A percentile compares a stretch with the other conserved stretches of the same genome.
phyloP scores from a whole-genome alignment of 2,888 invertebrate species.

The Drosophila multiciliata region DNA sequence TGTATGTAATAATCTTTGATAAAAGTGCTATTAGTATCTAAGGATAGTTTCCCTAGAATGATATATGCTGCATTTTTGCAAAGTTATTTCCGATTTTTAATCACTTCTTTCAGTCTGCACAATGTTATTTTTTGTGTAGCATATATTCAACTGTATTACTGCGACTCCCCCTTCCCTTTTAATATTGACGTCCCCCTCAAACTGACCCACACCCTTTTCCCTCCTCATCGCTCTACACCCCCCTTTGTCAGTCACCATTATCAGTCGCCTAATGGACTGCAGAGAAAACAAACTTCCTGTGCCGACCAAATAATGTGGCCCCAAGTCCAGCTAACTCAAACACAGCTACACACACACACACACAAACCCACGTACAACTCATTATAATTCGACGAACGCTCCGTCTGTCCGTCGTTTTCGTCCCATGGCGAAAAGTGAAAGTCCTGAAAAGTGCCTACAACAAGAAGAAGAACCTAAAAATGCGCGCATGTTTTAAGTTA shows the following conservation, averaged over 20 bases:
- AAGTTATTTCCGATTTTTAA: neutral
- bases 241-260: slow-evolving; percentile 18
- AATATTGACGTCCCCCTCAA: neutral
- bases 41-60: too few species aligned
- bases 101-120: neutral
- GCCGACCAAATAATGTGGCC: slow-evolving; percentile 54
- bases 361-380: slow-evolving; percentile 43
- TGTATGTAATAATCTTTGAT: too few species aligned
- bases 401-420: neutral
- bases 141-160: neutral
- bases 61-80: neutral
- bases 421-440: slow-evolving; percentile 64
- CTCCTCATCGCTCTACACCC: neutral
- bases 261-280: slow-evolving; percentile 68
- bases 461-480: slow-evolving; percentile 51
- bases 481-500: slow-evolving; percentile 48
- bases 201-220: neutral
- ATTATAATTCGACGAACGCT: slow-evolving; percentile 60
- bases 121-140: neutral
- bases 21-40: too few species aligned
- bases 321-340: slow-evolving; percentile 4
- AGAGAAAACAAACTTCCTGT: slow-evolving; percentile 58
- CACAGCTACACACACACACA: neutral
- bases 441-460: slow-evolving; percentile 58
- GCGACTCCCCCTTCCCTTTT: too few species aligned